These are phyloP conservation scores for Cyanoliseus patagonus DNA, from an alignment of 2,113 vertebrate genomes.

Conservation along the genomic window DNA sequence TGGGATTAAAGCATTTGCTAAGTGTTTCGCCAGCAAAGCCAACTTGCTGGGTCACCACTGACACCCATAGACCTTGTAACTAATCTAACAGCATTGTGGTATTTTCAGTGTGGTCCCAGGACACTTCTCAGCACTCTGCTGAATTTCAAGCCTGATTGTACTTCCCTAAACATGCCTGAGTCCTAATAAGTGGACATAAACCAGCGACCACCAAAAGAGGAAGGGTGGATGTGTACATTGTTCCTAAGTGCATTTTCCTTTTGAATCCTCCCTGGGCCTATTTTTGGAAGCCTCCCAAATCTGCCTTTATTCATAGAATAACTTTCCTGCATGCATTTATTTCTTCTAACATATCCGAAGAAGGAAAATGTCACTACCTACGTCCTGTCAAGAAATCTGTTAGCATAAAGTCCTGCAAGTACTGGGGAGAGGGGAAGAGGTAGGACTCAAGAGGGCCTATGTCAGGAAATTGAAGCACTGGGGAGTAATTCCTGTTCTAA, in stretches of 20 bases:
- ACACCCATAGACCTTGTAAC: not conserved
- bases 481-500: not conserved
- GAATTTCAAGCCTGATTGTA: not conserved
- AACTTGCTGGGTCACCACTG: not conserved
- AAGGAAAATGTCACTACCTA: not conserved
- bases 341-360: not conserved
- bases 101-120: not conserved
- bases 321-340: not conserved
- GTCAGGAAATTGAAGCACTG: not conserved
- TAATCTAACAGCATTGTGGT: not conserved
- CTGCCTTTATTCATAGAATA: conserved; percentile 9
- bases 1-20: not conserved
- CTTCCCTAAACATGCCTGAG: not conserved
- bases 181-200: not conserved
- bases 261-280: not conserved
- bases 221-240: not conserved
- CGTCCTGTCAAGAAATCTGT: not conserved
- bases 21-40: not conserved
- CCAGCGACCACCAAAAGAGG: not conserved
- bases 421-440: not conserved
- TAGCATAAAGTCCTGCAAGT: not conserved
- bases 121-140: not conserved
- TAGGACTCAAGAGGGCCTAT: not conserved
- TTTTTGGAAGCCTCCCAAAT: not conserved
- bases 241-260: not conserved